phyloP scores from a whole-genome alignment of 2,797 vertebrate species.

The Streptopelia turtur region DNA sequence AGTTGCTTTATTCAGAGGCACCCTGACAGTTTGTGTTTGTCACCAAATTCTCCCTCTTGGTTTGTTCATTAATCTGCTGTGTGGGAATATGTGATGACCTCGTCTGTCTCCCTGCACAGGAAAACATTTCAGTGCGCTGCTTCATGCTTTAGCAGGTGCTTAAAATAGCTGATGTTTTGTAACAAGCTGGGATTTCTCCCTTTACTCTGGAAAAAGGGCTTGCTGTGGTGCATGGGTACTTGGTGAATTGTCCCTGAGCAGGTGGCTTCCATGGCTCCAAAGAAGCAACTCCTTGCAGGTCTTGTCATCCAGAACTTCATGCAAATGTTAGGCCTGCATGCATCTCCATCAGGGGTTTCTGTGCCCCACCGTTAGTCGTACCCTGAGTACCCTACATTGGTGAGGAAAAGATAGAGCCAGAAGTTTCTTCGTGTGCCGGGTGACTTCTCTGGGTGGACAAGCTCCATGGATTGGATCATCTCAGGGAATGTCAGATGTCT shows the following conservation, averaged over 20 bases:
- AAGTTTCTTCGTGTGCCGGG: neutral
- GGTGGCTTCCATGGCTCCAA: neutral
- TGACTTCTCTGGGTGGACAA: neutral
- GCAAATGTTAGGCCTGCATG: accelerated
- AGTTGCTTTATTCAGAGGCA: neutral
- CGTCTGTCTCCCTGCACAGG: neutral
- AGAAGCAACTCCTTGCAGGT: neutral
- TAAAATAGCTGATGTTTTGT: conserved; percentile 53
- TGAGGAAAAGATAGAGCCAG: neutral
- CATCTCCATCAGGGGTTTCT: neutral
- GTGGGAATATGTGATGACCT: neutral
- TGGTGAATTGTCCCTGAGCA: neutral
- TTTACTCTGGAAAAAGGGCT: neutral
- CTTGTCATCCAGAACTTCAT: neutral
- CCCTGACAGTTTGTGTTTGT: neutral
- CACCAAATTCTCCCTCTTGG: neutral
- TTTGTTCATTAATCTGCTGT: neutral
- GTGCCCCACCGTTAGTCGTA: neutral
- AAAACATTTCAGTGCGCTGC: neutral
- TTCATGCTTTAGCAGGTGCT: conserved; percentile 37
- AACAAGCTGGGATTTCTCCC: conserved; percentile 26
- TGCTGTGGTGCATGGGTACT: neutral
- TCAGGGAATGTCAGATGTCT: neutral
- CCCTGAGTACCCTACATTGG: neutral
- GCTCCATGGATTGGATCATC: neutral